Conservation (phyloP, 2,888 invertebrate genomes). For the Polyommatus icarus region DNA sequence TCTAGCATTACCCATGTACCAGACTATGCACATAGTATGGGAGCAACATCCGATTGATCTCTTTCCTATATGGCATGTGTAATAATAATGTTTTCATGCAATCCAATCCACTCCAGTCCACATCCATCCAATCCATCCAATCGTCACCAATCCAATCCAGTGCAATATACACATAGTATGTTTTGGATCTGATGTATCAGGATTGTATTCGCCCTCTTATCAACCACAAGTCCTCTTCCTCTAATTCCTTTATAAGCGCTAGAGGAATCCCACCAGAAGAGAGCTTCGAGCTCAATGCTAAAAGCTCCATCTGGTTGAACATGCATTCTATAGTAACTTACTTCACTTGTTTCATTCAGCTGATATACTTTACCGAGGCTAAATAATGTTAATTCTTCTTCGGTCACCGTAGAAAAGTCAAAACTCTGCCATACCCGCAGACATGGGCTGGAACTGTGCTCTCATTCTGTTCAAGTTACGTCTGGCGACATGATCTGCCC, state of each 20-base stretch:
- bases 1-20: constrained; percentile 26
- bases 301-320: constrained; percentile 35
- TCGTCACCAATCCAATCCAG: background rate
- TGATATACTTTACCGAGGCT: constrained; percentile 35
- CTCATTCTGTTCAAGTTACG: too few relatives aligned
- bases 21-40: constrained; percentile 23
- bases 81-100: background rate
- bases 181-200: constrained; percentile 12
- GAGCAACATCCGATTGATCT: background rate
- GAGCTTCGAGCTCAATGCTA: constrained; percentile 27
- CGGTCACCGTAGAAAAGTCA: too few relatives aligned
- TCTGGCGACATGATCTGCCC: too few relatives aligned
- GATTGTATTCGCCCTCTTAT: constrained; percentile 28
- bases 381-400: too few relatives aligned
- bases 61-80: constrained; percentile 9
- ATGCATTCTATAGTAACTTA: constrained; percentile 37
- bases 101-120: too few relatives aligned
- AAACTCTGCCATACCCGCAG: too few relatives aligned
- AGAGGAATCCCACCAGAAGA: too few relatives aligned
- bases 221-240: too few relatives aligned
- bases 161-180: constrained; percentile 23
- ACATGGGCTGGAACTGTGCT: too few relatives aligned
- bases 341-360: constrained; percentile 34
- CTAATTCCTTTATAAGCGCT: too few relatives aligned
- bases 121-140: too few relatives aligned